Percentiles rank a stretch among this genome's conserved stretches.
Evolutionary conservation across 2,888 invertebrate genomes (phyloP).

Genomic region (Alcis repandata): DNA sequence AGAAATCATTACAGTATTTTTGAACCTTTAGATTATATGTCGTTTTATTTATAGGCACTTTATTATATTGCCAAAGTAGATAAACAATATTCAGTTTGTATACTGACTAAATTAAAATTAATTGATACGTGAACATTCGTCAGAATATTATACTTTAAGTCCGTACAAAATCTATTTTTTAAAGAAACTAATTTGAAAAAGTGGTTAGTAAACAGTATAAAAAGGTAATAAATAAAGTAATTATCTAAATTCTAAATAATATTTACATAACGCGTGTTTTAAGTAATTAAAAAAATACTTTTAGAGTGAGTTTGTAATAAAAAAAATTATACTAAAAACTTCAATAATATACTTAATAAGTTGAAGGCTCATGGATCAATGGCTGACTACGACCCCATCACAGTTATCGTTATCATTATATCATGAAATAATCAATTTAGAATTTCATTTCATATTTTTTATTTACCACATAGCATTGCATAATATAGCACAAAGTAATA

Average conservation of each 20-base stretch:
- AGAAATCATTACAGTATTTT: conserved; percentile 30
- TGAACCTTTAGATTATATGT: conserved; percentile 35
- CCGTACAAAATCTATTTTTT: conserved; percentile 24
- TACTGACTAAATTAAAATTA: conserved; percentile 6
- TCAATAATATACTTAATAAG: conserved; percentile 7
- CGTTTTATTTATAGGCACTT: conserved; percentile 45
- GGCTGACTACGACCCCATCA: no score
- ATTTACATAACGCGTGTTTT: conserved; percentile 42
- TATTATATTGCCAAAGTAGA: conserved; percentile 46
- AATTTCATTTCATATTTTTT: no score
- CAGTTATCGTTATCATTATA: no score
- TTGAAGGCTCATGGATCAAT: conserved; percentile 28
- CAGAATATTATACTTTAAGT: conserved; percentile 28
- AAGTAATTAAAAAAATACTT: conserved; percentile 36
- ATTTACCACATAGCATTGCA: no score
- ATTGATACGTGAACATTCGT: conserved; percentile 17
- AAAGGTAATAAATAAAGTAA: conserved; percentile 46
- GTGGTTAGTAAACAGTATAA: conserved; percentile 35
- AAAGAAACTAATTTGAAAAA: conserved; percentile 21
- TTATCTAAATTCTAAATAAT: conserved; percentile 39
- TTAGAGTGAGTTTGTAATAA: conserved; percentile 41
- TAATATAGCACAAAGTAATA: no score
- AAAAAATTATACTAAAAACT: conserved; percentile 42
- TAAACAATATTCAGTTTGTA: conserved; percentile 7
- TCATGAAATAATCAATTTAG: no score